phyloP scores from a whole-genome alignment of 2,797 vertebrate genomes.

The Vultur gryphus region DNA sequence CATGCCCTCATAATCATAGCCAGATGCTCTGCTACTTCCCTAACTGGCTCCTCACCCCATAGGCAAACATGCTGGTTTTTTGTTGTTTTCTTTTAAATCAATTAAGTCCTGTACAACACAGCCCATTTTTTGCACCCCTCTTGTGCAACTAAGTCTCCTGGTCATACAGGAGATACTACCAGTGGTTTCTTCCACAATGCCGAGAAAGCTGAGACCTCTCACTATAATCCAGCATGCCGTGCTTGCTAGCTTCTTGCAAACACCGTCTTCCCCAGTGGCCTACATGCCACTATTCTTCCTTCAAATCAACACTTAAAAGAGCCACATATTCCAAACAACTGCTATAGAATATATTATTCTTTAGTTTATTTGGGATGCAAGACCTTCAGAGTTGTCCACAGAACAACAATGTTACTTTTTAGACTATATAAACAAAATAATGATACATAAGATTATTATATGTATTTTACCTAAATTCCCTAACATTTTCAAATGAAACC shows the following conservation, averaged over 20 bases:
- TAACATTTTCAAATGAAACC: not conserved
- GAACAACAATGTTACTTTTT: not conserved
- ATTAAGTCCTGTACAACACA: not conserved
- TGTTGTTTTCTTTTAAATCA: not conserved
- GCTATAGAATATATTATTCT: not conserved
- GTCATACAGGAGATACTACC: not conserved
- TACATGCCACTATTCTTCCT: not conserved
- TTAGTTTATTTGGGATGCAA: not conserved
- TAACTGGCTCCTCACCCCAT: not conserved
- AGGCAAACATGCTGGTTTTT: not conserved
- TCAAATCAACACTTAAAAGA: not conserved
- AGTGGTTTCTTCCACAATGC: not conserved
- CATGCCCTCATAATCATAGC: not conserved
- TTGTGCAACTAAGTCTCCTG: not conserved
- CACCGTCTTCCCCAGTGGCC: not conserved
- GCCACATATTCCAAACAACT: not conserved
- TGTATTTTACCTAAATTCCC: not conserved
- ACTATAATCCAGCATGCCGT: accelerated
- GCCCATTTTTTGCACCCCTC: not conserved
- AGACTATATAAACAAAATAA: not conserved
- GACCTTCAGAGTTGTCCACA: not conserved
- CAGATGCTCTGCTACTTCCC: not conserved
- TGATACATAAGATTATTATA: accelerated
- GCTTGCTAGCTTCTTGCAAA: not conserved
- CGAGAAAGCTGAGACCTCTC: not conserved